Evolutionary conservation across 2,888 invertebrate genomes (phyloP), one percentile per base, ranked within the genome.

Genomic region (Zootermopsis nevadensis): DNA sequence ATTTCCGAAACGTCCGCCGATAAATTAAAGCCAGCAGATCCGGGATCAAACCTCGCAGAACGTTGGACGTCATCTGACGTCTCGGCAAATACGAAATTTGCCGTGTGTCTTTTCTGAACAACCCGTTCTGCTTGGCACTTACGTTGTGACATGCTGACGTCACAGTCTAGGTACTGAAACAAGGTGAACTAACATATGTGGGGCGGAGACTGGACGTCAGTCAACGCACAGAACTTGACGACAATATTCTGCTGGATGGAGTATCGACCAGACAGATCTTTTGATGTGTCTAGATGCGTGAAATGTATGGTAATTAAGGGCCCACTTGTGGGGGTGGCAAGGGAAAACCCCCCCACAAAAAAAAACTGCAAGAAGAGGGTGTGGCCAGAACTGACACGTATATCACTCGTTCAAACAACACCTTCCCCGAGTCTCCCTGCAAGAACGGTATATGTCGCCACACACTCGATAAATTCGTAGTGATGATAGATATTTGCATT

Each of bases 271-370:
- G 72, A 22, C 19, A 72, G 24, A 0, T 74, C 74, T 74, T 74
- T 74, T 69, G 35, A 74, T 33, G 24, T 74, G 24, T 38, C 8
- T 38, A 38, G 74, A 38, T 24, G 74, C 74, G 74, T 74, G 74
- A 74, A 74, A 74, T 74, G 24, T 74, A 74, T 74, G 74, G 74
- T 74, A 74, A 74, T 74, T 74, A 74, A 31, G 35, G n/a, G 33
- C 31, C 74, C 74, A 74, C 74, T 74, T 38, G 31, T 38, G n/a
- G 33, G n/a, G 74, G 74, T 19, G 74, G 4, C 33, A n/a, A 69
- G 22, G 22, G n/a, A n/a, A n/a, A 33, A 7, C 22, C 33, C 22
- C 30, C 33, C 31, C n/a, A n/a, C n/a, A n/a, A n/a, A n/a, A n/a
- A n/a, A n/a, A n/a, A 22, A 33, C 22, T 33, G 69, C 7, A 69